A percentile compares a stretch with the other conserved stretches of the same genome.
phyloP scores from a whole-genome alignment of 1,140 invertebrate genomes.

The Cyphomyrmex costatus region DNA sequence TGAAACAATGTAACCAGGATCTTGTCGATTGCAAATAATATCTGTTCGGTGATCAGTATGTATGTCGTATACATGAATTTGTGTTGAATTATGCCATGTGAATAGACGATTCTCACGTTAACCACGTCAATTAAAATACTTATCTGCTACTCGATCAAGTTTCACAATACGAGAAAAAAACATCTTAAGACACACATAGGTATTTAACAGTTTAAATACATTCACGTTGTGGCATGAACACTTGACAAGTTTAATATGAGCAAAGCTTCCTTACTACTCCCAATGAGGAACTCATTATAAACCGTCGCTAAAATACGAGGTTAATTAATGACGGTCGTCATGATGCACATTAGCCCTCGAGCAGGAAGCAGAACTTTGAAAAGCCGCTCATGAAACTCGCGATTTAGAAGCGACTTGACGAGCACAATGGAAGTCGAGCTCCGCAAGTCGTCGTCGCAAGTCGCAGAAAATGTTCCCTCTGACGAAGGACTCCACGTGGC shows the following conservation, averaged over 20 bases:
- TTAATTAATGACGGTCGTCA: slow-evolving; percentile 37
- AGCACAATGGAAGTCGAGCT: slow-evolving; percentile 37
- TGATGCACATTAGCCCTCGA: slow-evolving; percentile 34
- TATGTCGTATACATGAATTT: slow-evolving; percentile 9
- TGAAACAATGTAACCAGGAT: slow-evolving; percentile 71
- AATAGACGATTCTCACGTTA: background rate
- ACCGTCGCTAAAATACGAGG: slow-evolving; percentile 10
- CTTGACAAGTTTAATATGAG: slow-evolving; percentile 8
- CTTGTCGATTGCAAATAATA: slow-evolving; percentile 63
- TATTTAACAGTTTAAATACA: background rate
- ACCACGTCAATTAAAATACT: background rate
- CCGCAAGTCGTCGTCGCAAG: slow-evolving; percentile 15
- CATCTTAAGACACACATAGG: background rate
- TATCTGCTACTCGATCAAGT: background rate
- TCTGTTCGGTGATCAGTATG: background rate
- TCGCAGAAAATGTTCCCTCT: slow-evolving; percentile 2
- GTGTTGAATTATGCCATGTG: background rate
- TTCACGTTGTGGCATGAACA: background rate
- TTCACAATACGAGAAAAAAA: background rate
- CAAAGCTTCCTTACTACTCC: slow-evolving; percentile 1
- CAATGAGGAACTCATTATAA: slow-evolving; percentile 10
- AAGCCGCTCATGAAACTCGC: background rate
- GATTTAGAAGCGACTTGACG: slow-evolving; percentile 46
- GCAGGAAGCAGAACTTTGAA: slow-evolving; percentile 38
- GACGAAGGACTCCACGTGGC: slow-evolving; percentile 5